Evolutionary conservation across 1,140 invertebrate species (phyloP).

Genomic region (Drosophila gunungcola): DNA sequence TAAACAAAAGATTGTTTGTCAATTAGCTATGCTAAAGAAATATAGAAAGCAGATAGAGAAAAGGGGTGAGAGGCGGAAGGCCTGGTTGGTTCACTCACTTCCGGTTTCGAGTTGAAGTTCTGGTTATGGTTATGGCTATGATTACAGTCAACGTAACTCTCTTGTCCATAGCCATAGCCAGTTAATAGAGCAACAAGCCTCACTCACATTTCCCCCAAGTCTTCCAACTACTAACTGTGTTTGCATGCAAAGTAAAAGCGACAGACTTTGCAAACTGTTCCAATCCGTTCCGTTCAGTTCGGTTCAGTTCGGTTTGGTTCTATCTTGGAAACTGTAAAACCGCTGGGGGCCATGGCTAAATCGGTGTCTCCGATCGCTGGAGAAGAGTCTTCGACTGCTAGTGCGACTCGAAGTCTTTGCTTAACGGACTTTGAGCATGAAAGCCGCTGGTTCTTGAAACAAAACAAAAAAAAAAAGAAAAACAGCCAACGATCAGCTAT

Average conservation of each 20-base stretch:
- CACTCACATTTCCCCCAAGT: not conserved
- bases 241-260: slow-evolving; percentile 68
- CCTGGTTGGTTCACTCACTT: slow-evolving; percentile 13
- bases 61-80: slow-evolving; percentile 18
- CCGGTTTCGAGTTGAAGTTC: slow-evolving; percentile 32
- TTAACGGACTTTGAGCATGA: slow-evolving; percentile 30
- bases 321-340: slow-evolving; percentile 37
- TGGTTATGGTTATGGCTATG: slow-evolving; percentile 14
- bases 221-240: slow-evolving; percentile 47
- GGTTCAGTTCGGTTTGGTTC: slow-evolving; percentile 33
- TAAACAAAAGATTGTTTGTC: slow-evolving; percentile 19
- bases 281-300: slow-evolving; percentile 41
- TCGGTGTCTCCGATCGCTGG: slow-evolving; percentile 30
- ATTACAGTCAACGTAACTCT: slow-evolving; percentile 50
- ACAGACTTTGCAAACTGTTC: slow-evolving; percentile 22
- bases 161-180: slow-evolving; percentile 52
- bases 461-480: not conserved
- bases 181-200: slow-evolving; percentile 76
- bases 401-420: not conserved
- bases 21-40: slow-evolving; percentile 16
- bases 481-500: slow-evolving; percentile 14
- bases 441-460: slow-evolving; percentile 13
- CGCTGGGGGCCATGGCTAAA: slow-evolving; percentile 16
- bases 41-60: not conserved
- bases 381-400: slow-evolving; percentile 12